Evolutionary conservation across 2,113 vertebrate species (phyloP), one percentile per base, ranked within the genome.

Genomic region (Leptodactylus fuscus): DNA sequence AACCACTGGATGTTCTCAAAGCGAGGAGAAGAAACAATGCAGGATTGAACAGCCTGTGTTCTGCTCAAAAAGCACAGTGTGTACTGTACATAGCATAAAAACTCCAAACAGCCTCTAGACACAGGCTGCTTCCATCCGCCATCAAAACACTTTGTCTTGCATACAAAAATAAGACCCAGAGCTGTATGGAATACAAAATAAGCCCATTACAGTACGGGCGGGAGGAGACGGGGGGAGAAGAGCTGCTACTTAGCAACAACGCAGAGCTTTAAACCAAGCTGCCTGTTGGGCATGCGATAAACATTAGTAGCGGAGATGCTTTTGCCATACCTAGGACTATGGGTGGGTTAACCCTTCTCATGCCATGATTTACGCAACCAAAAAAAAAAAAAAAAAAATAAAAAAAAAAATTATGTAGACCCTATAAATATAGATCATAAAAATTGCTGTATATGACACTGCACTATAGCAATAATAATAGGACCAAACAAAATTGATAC

Each of bases 81-180:
- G 96, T 96, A 95, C 96, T 97, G 97, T 97, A 97, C 96, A 96
- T 95, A 94, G 96, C 95, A 96, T 97, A 97, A 97, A 69, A 98
- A 96, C 96, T 96, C 95, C 95, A 95, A 97, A 94, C 95, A 96
- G 95, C 95, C 96, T 96, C 95, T 95, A 96, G 96, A 97, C 96
- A 94, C 95, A 96, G 83, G 95, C 96, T 92, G 95, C 97, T 96
- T 97, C 97, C 97, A 97, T 95, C 95, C 96, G 97, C 96, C 97
- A 98, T 98, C 97, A 98, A 98, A 98, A 97, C 97, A 98, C 98
- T 98, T 97, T 97, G 97, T 98, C 97, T 98, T 95, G 96, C 96
- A 97, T 97, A 96, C 97, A 97, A 96, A 98, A 98, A 98, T 97
- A 97, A 96, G 96, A 96, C 94, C 94, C 96, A 93, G 96, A 93